These are phyloP conservation scores for Zaprionus africanus DNA, from an alignment of 1,140 invertebrate species.

Conservation along the genomic window DNA sequence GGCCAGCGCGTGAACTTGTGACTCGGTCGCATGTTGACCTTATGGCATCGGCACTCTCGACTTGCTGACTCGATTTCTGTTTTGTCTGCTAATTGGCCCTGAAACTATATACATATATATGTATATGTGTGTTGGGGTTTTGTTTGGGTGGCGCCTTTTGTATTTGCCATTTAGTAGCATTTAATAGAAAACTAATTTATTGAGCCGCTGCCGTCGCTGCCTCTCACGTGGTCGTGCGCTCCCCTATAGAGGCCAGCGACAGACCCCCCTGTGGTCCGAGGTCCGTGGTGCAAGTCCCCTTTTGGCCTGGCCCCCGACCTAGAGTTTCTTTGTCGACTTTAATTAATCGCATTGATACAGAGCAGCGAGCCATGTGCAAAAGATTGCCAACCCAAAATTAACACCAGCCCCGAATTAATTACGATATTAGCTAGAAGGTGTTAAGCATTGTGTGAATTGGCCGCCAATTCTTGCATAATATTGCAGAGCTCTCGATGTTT, in stretches of 20 bases:
- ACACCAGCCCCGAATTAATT: slow-evolving; percentile 69
- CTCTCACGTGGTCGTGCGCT: slow-evolving; percentile 41
- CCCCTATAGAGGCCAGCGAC: slow-evolving; percentile 1
- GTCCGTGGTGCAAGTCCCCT: background rate
- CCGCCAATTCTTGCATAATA: slow-evolving; percentile 8
- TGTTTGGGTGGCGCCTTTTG: slow-evolving; percentile 72
- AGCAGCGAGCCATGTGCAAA: slow-evolving; percentile 47
- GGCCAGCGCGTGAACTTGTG: slow-evolving; percentile 43
- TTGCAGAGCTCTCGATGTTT: background rate
- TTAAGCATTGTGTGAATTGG: slow-evolving; percentile 22
- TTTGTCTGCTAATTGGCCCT: slow-evolving; percentile 77
- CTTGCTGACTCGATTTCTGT: slow-evolving; percentile 58
- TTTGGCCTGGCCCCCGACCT: background rate
- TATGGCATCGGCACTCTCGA: slow-evolving; percentile 27
- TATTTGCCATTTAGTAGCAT: slow-evolving; percentile 76
- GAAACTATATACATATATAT: slow-evolving; percentile 46
- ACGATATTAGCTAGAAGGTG: slow-evolving; percentile 59
- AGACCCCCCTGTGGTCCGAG: background rate
- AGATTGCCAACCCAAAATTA: slow-evolving; percentile 63
- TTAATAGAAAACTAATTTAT: slow-evolving; percentile 79
- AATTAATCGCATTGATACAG: slow-evolving; percentile 68
- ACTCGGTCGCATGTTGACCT: slow-evolving; percentile 34
- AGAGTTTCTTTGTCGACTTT: slow-evolving; percentile 56
- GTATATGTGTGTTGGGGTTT: slow-evolving; percentile 40
- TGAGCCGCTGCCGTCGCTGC: slow-evolving; percentile 54